phyloP scores from a whole-genome alignment of 2,113 vertebrate species.

The Chionomys nivalis region DNA sequence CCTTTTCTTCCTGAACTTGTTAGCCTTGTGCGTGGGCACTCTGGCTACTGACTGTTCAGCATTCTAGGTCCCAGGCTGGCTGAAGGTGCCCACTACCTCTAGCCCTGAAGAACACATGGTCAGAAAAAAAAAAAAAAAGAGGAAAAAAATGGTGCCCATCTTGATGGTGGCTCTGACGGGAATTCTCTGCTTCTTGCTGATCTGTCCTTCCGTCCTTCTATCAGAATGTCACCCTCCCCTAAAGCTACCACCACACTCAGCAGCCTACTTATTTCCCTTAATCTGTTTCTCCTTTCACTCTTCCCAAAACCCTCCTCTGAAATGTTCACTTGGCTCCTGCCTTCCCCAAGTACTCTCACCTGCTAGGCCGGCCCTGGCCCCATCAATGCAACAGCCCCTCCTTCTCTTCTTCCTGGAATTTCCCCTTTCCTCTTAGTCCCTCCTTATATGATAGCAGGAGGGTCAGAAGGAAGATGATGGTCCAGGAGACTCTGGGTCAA shows the following conservation, averaged over 20 bases:
- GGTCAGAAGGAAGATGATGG: not conserved
- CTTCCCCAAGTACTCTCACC: not conserved
- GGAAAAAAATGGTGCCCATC: not conserved
- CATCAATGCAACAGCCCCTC: not conserved
- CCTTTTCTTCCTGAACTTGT: not conserved
- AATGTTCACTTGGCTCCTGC: not conserved
- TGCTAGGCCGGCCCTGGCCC: not conserved
- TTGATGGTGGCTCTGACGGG: not conserved
- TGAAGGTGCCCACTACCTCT: too few species aligned
- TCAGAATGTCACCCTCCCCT: not conserved
- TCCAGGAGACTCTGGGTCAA: accelerated
- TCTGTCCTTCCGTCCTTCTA: not conserved
- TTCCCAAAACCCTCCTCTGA: not conserved
- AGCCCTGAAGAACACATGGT: not conserved
- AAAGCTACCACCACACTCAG: too few species aligned
- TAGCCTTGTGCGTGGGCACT: not conserved
- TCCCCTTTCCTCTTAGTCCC: not conserved
- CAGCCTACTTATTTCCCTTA: not conserved
- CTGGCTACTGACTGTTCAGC: not conserved
- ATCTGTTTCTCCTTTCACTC: not conserved
- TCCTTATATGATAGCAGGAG: not conserved
- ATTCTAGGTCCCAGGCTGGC: accelerated
- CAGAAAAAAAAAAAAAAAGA: not conserved
- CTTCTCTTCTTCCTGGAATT: not conserved
- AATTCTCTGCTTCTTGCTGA: not conserved